Base-by-base conservation (phyloP, 1,140 invertebrate species). In the Papilio dardanus region DNA sequence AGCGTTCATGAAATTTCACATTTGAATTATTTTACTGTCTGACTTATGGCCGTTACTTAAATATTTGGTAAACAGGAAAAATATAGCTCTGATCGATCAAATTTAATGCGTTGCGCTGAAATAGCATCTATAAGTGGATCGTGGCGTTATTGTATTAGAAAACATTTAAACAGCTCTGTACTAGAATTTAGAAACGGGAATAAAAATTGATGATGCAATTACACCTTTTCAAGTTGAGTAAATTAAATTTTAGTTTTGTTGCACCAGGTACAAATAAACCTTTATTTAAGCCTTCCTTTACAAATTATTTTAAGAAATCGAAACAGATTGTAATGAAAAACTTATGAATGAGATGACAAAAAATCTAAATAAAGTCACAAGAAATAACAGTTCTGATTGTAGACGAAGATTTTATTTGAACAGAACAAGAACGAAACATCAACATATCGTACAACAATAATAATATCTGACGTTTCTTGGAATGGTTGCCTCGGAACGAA, bases 51-150 rank as follows among this genome's bases (percentile, higher is more conserved):
- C 85, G 92, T 93, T 93, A 93, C 92, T 93, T 93, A 92, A 93
- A 93, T 93, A 93, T 93, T 93, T 93, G 90, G 92, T 93, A 93
- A 93, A 93, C 92, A 92, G 87, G 90, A 93, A 93, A 93, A 93
- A 93, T 93, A 93, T 92, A 88, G 89, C 85, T 84, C 84, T 89
- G 90, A 92, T 93, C 90, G 90, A 92, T 93, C 92, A 92, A 89
- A 90, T 93, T 91, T 92, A 91, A 91, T 93, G 89, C 83, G 81
- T 78, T 83, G 76, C 77, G 83, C 83, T 89, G 83, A 93, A 91
- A 90, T 91, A 89, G 87, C 77, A 74, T 77, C 82, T 87, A 82
- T 88, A 88, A 92, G 89, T 92, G 84, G 89, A 90, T 86, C 81
- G 76, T 40, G 71, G 82, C 80, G 76, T 81, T 81, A 82, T 83